Conservation (phyloP, 2,797 vertebrate species). For the Muraenolepis orangiensis region DNA sequence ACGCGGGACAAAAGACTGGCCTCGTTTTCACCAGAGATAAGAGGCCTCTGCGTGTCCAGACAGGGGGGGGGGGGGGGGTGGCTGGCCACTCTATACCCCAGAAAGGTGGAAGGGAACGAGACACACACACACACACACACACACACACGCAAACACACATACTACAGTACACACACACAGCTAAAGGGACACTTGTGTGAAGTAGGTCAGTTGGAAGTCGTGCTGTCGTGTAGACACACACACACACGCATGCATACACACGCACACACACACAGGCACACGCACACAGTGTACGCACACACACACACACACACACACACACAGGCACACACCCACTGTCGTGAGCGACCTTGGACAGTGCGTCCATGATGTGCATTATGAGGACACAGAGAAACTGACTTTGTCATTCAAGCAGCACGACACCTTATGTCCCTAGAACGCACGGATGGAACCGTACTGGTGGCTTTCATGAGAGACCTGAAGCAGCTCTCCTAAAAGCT, state of each 20-base stretch:
- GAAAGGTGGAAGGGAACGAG: constrained; percentile 34
- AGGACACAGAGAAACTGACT: neutral
- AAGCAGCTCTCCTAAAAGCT: neutral
- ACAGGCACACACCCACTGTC: neutral
- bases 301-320: constrained; percentile 24
- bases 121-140: constrained; percentile 8
- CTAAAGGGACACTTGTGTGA: constrained; percentile 56
- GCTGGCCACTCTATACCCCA: constrained; percentile 18
- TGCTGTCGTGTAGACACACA: constrained; percentile 25
- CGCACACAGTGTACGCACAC: neutral
- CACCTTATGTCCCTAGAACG: neutral
- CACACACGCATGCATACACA: constrained; percentile 13
- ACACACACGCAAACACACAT: neutral
- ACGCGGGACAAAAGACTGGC: constrained; percentile 2
- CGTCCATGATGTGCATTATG: neutral
- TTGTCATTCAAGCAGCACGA: neutral
- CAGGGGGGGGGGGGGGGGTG: constrained; percentile 8
- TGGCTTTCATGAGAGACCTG: neutral
- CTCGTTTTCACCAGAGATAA: constrained; percentile 49
- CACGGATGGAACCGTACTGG: neutral
- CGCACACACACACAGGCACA: neutral
- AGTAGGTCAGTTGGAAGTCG: constrained; percentile 58
- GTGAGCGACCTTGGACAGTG: neutral
- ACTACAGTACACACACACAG: neutral
- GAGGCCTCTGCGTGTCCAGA: constrained; percentile 4